A percentile compares a stretch with the other conserved stretches of the same genome.
Evolutionary conservation across 2,113 vertebrate genomes (phyloP).

Genomic region (Menidia beryllina): DNA sequence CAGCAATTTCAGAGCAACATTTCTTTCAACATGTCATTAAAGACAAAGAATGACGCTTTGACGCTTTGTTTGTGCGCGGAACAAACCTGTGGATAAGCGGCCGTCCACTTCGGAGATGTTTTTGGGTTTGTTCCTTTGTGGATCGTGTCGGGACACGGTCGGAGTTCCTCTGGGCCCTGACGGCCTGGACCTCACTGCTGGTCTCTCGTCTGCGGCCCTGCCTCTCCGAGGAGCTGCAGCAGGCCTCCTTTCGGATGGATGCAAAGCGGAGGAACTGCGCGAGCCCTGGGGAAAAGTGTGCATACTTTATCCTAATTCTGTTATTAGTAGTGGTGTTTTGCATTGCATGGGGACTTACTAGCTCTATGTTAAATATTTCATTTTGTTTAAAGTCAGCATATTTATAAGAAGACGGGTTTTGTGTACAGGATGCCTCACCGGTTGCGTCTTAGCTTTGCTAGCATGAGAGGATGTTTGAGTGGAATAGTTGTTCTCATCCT

Average conservation of each 20-base stretch:
- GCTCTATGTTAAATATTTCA: no score
- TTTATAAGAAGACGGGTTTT: no score
- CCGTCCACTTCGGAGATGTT: slow-evolving; percentile 29
- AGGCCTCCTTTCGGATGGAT: slow-evolving; percentile 40
- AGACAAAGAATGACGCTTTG: no score
- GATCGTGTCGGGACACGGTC: slow-evolving; percentile 7
- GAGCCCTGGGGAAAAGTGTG: slow-evolving; percentile 21
- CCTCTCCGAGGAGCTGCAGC: slow-evolving; percentile 22
- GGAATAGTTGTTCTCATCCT: slow-evolving; percentile 49
- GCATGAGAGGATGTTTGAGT: not conserved
- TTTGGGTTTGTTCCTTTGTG: slow-evolving; percentile 4
- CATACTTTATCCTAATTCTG: not conserved
- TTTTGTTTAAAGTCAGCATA: no score
- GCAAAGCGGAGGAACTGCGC: not conserved
- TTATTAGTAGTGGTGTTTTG: not conserved
- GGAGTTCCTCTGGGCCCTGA: slow-evolving; percentile 10
- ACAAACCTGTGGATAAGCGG: slow-evolving; percentile 30
- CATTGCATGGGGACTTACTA: no score
- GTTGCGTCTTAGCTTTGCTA: slow-evolving; percentile 50
- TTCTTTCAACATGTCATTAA: no score
- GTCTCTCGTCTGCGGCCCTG: slow-evolving; percentile 22
- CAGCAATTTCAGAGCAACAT: not conserved
- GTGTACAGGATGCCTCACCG: slow-evolving; percentile 42
- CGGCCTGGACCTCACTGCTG: slow-evolving; percentile 1
- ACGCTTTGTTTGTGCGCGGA: not conserved